phyloP scores from a whole-genome alignment of 2,888 invertebrate species.

The Argyresthia albistria region DNA sequence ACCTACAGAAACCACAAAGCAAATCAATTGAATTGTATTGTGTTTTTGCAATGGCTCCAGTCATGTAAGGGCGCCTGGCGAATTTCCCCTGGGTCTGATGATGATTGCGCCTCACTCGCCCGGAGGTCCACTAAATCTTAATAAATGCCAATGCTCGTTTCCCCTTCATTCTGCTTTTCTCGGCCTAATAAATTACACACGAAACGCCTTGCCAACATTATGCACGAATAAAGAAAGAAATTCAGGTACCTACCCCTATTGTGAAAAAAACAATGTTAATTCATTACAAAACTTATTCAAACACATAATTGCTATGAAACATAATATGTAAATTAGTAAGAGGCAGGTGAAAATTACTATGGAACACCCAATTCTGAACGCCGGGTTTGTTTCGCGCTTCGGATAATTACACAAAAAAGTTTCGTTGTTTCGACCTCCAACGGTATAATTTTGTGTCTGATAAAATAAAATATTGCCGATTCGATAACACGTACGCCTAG shows the following conservation, averaged over 20 bases:
- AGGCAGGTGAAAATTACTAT: too few relatives aligned
- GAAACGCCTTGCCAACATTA: neutral
- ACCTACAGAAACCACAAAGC: too few relatives aligned
- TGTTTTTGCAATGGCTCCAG: too few relatives aligned
- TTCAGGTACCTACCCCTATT: too few relatives aligned
- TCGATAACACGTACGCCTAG: conserved; percentile 16
- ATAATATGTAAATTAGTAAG: too few relatives aligned
- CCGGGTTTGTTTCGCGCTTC: too few relatives aligned
- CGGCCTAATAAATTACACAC: conserved; percentile 28
- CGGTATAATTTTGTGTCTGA: conserved; percentile 1
- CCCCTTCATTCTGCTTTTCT: conserved; percentile 24
- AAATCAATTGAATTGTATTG: too few relatives aligned
- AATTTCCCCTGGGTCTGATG: conserved; percentile 50
- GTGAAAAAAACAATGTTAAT: too few relatives aligned
- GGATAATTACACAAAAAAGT: too few relatives aligned
- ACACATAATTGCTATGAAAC: too few relatives aligned
- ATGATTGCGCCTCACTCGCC: conserved; percentile 40
- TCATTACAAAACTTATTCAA: too few relatives aligned
- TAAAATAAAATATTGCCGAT: neutral
- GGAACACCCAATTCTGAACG: too few relatives aligned
- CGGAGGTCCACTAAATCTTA: conserved; percentile 55
- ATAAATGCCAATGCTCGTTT: conserved; percentile 35
- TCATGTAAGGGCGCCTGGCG: conserved; percentile 17
- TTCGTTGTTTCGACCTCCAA: neutral
- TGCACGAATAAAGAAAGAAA: neutral